Base-by-base conservation (phyloP, 1,140 invertebrate species). In the Pogonus chalceus region DNA sequence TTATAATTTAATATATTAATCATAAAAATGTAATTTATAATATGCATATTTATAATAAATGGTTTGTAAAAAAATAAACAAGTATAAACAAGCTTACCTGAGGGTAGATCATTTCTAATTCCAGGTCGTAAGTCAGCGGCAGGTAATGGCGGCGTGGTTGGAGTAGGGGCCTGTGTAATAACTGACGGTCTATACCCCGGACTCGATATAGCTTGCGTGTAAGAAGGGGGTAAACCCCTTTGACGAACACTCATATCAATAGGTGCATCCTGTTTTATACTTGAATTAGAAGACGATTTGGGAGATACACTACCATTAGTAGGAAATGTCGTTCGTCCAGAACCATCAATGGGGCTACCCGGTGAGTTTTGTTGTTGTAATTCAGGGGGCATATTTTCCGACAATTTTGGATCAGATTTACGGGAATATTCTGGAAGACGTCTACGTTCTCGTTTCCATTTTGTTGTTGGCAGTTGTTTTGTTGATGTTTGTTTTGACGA, bases 391-490 rank as follows among this genome's bases (percentile, higher is more conserved):
- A 23, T 9, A 35, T 35, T 31, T n/a, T 51, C 49, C 21, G 49
- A 20, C 56, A 63, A 48, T 60, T 66, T 69, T 21, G 62, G 63
- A 52, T 69, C 67, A 4, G 66, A 67, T 56, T 68, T 69, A 31
- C 67, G 54, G 1, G 64, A 60, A 56, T 70, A 70, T 55, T 70
- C 68, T n/a, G 67, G 66, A 23, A 64, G 56, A 26, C 66, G 60
- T 14, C 80, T 72, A 24, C 80, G 71, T 48, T 83, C 81, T 49
- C 80, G 71, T 46, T 80, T 73, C 80, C 80, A 83, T 65, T 81
- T 81, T 23, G 77, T 76, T 9, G 80, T 81, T 35, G 76, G 69
- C 37, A 80, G 66, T 60, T 81, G 79, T 65, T 81, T 82, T 49
- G 75, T 68, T 46, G 75, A 73, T 52, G 60, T 61, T 23, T 64